Evolutionary conservation across 2,888 invertebrate genomes (phyloP).

Genomic region (Phortica magna): DNA sequence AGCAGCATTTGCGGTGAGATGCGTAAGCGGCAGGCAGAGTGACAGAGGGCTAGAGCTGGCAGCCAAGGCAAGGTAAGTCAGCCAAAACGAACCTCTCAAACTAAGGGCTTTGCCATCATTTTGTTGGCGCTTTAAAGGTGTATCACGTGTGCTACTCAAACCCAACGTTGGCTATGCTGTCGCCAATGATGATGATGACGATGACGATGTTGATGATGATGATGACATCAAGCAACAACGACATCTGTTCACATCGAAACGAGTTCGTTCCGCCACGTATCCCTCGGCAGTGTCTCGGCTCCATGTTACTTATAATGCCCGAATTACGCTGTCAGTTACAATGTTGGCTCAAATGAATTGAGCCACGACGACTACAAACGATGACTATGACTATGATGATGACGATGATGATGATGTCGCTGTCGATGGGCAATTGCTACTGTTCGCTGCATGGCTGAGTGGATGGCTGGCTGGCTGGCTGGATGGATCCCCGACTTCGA

Average conservation of each 20-base stretch:
- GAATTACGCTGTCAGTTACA: conserved; percentile 33
- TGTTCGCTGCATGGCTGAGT: conserved; percentile 16
- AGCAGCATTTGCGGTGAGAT: not conserved
- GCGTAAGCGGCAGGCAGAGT: not conserved
- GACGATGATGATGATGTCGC: not conserved
- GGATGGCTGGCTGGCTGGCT: conserved; percentile 28
- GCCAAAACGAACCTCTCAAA: no score
- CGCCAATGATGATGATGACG: no score
- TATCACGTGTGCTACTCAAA: no score
- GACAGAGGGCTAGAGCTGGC: not conserved
- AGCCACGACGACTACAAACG: conserved; percentile 7
- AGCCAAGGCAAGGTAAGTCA: no score
- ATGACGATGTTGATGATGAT: not conserved
- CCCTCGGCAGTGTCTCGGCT: not conserved
- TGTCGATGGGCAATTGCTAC: conserved; percentile 1
- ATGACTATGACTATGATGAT: not conserved
- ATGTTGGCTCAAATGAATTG: conserved; percentile 28
- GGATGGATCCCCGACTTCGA: not conserved
- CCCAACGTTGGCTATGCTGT: no score
- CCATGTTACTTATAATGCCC: conserved; percentile 20
- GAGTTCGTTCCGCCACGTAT: not conserved
- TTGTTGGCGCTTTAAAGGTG: no score
- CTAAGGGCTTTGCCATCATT: no score
- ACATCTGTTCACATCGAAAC: conserved; percentile 15
- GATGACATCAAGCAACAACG: not conserved